phyloP scores from a whole-genome alignment of 2,113 vertebrate genomes.

The Saimiri boliviensis region DNA sequence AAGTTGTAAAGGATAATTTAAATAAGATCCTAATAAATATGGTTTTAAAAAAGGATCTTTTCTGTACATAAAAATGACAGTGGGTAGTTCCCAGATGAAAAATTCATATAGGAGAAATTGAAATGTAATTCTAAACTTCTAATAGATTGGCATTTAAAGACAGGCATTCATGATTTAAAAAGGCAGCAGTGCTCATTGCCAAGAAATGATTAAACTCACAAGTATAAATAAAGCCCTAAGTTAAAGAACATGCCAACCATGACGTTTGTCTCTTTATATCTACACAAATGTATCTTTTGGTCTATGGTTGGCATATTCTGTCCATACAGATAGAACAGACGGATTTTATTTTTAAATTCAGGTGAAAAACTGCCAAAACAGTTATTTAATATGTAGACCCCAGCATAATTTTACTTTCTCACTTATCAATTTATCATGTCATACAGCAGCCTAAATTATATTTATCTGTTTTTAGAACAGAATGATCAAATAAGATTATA shows the following conservation, averaged over 20 bases:
- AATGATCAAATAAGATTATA: conserved; percentile 59
- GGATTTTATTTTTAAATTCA: conserved; percentile 32
- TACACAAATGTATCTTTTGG: not conserved
- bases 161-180: conserved; percentile 31
- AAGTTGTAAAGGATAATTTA: conserved; percentile 44
- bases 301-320: not conserved
- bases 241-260: conserved; percentile 20
- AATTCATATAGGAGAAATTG: conserved; percentile 13
- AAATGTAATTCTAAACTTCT: conserved; percentile 33
- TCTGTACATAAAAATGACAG: conserved; percentile 40
- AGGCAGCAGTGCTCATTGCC: not conserved
- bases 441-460: conserved; percentile 32
- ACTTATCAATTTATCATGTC: conserved; percentile 28
- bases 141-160: conserved; percentile 47
- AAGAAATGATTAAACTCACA: not conserved
- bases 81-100: conserved; percentile 32
- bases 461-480: conserved; percentile 55
- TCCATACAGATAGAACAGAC: not conserved
- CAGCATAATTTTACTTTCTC: conserved; percentile 13
- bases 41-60: conserved; percentile 26
- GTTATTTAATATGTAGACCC: conserved; percentile 1
- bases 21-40: conserved; percentile 33
- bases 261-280: not conserved
- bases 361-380: conserved; percentile 45
- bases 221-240: conserved; percentile 12